These are phyloP conservation scores for Anastrepha ludens DNA, from an alignment of 1,140 invertebrate species.

Conservation along the genomic window DNA sequence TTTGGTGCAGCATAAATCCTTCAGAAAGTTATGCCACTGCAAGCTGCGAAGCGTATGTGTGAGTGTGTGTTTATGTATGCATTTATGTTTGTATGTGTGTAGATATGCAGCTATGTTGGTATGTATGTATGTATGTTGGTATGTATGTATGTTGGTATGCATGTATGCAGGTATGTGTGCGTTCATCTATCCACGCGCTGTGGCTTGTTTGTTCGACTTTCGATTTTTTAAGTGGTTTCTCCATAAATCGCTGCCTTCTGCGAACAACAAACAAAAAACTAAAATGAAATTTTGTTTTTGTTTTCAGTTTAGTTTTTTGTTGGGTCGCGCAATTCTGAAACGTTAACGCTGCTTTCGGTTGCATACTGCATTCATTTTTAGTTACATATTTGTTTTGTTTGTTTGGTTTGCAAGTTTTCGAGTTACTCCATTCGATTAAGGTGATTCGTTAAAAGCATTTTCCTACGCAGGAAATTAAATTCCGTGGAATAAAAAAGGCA, in stretches of 20 bases:
- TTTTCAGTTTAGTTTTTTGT: no score
- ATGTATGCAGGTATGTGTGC: no score
- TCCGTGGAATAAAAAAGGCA: no score
- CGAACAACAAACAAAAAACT: neutral
- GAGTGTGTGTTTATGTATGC: neutral
- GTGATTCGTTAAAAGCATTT: no score
- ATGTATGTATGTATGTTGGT: no score
- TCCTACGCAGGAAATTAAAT: no score
- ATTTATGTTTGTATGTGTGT: no score
- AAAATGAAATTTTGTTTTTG: neutral
- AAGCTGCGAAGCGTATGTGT: neutral
- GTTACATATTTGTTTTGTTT: neutral
- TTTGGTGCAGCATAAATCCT: neutral
- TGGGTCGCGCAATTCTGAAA: no score
- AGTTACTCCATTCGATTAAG: neutral
- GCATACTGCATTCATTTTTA: neutral
- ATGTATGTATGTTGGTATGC: no score
- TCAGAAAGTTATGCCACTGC: neutral
- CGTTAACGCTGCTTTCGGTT: no score
- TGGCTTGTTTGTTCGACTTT: neutral
- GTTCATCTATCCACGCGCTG: no score
- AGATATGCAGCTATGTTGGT: no score
- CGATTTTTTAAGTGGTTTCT: neutral
- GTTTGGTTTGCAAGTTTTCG: neutral
- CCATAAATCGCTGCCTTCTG: neutral